These are phyloP conservation scores for Cercopithecus mona DNA, from an alignment of 2,113 vertebrate genomes.

Conservation along the genomic window DNA sequence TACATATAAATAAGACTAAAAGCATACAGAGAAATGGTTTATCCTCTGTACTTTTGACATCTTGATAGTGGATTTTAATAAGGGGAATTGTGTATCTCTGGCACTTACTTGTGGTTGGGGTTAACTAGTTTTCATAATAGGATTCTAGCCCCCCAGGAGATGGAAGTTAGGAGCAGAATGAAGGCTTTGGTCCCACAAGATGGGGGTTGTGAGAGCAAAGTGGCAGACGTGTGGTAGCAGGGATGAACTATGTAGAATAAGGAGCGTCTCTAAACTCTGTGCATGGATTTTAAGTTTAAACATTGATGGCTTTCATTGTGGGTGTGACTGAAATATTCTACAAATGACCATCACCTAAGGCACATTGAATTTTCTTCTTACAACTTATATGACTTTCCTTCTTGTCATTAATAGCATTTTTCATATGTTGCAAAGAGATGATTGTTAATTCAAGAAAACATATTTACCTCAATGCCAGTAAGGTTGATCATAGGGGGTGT, in stretches of 20 bases:
- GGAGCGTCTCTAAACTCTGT: background rate
- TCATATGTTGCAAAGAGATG: background rate
- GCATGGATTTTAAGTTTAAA: background rate
- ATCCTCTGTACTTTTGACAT: background rate
- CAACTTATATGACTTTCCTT: background rate
- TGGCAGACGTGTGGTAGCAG: background rate
- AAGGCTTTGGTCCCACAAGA: background rate
- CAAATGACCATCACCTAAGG: background rate
- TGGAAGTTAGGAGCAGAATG: background rate
- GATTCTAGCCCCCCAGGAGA: background rate
- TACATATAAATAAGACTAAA: constrained; percentile 25
- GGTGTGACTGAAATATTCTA: background rate
- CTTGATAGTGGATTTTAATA: background rate
- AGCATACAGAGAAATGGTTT: background rate
- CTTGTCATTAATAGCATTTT: background rate
- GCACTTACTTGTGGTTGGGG: background rate
- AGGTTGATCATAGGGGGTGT: background rate
- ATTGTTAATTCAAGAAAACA: background rate
- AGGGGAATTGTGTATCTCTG: background rate
- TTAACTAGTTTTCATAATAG: background rate
- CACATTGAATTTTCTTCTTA: constrained; percentile 28
- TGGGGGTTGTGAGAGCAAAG: background rate
- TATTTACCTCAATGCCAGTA: background rate
- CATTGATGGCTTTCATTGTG: background rate
- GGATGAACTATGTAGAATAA: background rate